A percentile compares a stretch with the other conserved stretches of the same genome.
These are phyloP conservation scores for Palythoa heliodiscus DNA, from an alignment of 92 coral and sea anemone genomes.

Conservation along the genomic window DNA sequence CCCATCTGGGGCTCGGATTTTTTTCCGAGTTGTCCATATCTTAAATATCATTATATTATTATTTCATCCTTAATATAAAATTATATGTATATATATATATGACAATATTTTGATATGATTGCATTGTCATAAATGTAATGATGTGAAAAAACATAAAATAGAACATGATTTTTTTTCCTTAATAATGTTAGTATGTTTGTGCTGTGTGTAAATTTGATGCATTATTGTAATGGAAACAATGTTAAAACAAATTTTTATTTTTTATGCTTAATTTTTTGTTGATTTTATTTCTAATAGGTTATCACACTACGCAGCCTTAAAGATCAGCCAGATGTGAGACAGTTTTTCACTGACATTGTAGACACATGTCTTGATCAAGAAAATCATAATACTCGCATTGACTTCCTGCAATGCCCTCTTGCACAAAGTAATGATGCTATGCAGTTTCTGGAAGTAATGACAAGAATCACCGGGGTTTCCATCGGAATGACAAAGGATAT, in stretches of 20 bases:
- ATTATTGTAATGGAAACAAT: neutral
- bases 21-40: too few relatives aligned
- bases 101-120: too few relatives aligned
- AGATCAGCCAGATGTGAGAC: constrained; percentile 81
- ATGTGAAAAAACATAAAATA: too few relatives aligned
- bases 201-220: neutral
- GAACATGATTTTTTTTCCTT: too few relatives aligned
- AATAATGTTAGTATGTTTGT: too few relatives aligned
- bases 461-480: constrained; percentile 71
- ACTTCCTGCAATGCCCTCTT: constrained; percentile 90
- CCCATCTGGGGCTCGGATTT: too few relatives aligned
- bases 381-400: constrained; percentile 79
- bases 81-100: too few relatives aligned
- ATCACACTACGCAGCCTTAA: constrained; percentile 73
- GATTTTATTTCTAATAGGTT: constrained; percentile 55
- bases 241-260: too few relatives aligned
- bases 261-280: neutral
- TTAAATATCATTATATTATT: too few relatives aligned
- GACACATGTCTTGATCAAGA: constrained; percentile 78
- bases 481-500: constrained; percentile 90
- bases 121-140: too few relatives aligned
- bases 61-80: too few relatives aligned
- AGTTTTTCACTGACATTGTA: constrained; percentile 81
- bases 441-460: constrained; percentile 77
- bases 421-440: constrained; percentile 74